phyloP scores from a whole-genome alignment of 2,113 vertebrate genomes.

The Rhinolophus sinicus region DNA sequence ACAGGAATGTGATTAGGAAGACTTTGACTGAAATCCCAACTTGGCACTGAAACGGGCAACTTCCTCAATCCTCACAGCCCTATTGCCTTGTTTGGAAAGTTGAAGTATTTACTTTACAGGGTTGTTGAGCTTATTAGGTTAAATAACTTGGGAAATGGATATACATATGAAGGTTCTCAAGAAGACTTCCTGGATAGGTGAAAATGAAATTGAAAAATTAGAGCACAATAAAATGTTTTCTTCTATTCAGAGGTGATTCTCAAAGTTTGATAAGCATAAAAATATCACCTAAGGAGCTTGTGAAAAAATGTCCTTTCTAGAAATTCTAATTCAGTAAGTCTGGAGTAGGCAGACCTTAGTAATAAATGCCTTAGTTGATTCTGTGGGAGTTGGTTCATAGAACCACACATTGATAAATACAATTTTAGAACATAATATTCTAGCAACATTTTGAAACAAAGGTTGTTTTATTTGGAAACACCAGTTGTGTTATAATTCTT shows the following conservation, averaged over 20 bases:
- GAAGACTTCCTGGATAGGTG: background rate
- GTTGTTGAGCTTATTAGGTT: background rate
- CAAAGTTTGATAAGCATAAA: background rate
- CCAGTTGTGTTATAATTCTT: background rate
- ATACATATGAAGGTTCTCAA: background rate
- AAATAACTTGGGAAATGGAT: background rate
- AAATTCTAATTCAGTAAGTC: background rate
- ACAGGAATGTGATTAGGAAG: background rate
- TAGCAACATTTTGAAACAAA: conserved; percentile 19
- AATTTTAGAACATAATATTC: background rate
- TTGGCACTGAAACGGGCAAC: background rate
- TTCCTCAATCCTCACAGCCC: background rate
- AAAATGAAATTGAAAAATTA: conserved; percentile 33
- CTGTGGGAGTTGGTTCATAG: background rate
- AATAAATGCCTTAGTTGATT: background rate
- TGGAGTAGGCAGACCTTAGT: background rate
- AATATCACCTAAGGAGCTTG: background rate
- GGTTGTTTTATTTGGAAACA: background rate
- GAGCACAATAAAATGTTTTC: background rate
- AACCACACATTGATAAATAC: background rate
- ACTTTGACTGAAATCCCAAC: background rate
- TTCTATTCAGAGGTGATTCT: background rate
- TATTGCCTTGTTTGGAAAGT: background rate
- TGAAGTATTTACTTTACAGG: background rate
- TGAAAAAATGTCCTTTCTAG: background rate